Evolutionary conservation across 2,113 vertebrate species (phyloP).

Genomic region (Chunga burmeisteri): DNA sequence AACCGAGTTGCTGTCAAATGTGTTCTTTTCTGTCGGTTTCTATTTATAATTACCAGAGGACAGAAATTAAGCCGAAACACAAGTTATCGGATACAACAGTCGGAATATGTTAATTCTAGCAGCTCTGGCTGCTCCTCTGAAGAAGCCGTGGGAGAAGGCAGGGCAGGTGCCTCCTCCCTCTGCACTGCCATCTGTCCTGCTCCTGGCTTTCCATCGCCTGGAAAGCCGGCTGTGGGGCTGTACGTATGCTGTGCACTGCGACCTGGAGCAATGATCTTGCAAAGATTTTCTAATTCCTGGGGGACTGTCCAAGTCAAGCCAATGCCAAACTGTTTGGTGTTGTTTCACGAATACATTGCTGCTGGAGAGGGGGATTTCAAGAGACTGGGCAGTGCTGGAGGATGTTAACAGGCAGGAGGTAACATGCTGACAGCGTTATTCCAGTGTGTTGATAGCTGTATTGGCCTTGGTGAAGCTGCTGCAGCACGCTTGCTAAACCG

Average conservation of each 20-base stretch:
- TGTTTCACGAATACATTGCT: not conserved
- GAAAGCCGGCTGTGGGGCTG: not conserved
- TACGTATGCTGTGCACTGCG: rapidly evolving
- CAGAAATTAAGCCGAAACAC: not conserved
- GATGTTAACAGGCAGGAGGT: not conserved
- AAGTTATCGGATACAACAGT: not conserved
- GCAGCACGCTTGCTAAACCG: not conserved
- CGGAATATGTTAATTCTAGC: not conserved
- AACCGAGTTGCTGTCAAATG: not conserved
- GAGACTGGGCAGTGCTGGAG: not conserved
- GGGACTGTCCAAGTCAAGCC: not conserved
- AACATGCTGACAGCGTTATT: not conserved
- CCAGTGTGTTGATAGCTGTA: not conserved
- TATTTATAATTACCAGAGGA: not conserved
- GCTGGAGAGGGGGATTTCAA: not conserved
- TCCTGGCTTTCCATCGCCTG: rapidly evolving
- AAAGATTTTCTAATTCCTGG: not conserved
- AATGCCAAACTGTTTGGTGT: not conserved
- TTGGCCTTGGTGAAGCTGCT: not conserved
- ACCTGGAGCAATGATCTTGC: not conserved
- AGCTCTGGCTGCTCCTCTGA: not conserved
- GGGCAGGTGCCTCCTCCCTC: not conserved
- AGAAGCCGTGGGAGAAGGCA: not conserved
- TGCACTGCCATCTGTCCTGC: not conserved
- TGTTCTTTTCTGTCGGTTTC: not conserved